Conservation (phyloP, 2,113 vertebrate species). For the Odocoileus virginianus region DNA sequence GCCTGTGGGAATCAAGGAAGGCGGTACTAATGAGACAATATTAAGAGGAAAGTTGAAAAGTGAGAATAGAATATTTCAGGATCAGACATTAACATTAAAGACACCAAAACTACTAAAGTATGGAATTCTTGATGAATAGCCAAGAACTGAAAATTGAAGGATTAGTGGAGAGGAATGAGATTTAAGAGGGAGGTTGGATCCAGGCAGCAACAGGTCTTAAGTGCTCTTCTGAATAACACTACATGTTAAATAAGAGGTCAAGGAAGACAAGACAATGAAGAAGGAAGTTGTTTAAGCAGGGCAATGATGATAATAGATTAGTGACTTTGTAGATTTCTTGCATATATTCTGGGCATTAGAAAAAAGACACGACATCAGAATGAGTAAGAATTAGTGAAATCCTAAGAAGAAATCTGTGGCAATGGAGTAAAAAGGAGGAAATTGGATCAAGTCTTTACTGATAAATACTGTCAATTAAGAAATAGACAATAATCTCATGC, state of each 20-base stretch:
- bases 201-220: not conserved
- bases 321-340: not conserved
- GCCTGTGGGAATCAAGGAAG: not conserved
- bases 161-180: not conserved
- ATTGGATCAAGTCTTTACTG: not conserved
- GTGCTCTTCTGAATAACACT: not conserved
- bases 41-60: not conserved
- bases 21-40: not conserved
- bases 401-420: not conserved
- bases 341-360: not conserved
- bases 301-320: not conserved
- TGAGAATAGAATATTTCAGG: not conserved
- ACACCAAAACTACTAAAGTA: not conserved
- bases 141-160: not conserved
- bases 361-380: not conserved
- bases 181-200: not conserved
- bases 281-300: not conserved
- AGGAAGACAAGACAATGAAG: not conserved
- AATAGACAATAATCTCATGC: not conserved
- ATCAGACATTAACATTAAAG: not conserved
- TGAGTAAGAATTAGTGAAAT: not conserved
- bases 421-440: not conserved
- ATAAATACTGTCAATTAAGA: not conserved
- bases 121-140: not conserved
- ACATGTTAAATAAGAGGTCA: not conserved